A percentile compares a stretch with the other conserved stretches of the same genome.
Conservation (phyloP, 2,113 vertebrate genomes). For the Petromus typicus region DNA sequence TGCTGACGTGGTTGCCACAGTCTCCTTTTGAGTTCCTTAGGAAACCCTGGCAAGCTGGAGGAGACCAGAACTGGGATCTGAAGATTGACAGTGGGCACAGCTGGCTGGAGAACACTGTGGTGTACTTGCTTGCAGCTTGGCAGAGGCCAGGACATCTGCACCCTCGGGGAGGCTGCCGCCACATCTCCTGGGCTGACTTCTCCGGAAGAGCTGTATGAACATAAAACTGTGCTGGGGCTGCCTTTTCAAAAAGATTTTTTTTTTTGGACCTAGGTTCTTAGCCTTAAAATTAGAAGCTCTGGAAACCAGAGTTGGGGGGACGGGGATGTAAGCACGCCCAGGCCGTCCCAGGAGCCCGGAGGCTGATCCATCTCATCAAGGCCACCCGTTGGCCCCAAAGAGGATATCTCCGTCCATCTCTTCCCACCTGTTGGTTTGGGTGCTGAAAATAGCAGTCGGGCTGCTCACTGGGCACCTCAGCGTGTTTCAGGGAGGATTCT, state of each 20-base stretch:
- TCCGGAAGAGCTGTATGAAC: conserved; percentile 21
- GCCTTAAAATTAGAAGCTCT: neutral
- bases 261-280: neutral
- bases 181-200: neutral
- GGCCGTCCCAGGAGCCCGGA: neutral
- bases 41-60: neutral
- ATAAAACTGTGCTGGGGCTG: neutral
- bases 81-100: neutral
- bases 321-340: neutral
- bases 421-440: neutral
- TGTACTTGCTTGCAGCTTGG: neutral
- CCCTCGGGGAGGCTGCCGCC: neutral
- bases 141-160: neutral
- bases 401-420: neutral
- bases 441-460: neutral
- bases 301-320: neutral
- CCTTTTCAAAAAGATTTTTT: neutral
- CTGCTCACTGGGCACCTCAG: neutral
- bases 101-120: neutral
- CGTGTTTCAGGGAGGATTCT: neutral
- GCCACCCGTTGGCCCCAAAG: neutral
- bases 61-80: neutral
- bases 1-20: neutral
- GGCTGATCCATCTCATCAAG: neutral
- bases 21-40: conserved; percentile 9